Evolutionary conservation across 1,140 invertebrate genomes (phyloP), one percentile per base, ranked within the genome.

Genomic region (Neuroterus valhalla): DNA sequence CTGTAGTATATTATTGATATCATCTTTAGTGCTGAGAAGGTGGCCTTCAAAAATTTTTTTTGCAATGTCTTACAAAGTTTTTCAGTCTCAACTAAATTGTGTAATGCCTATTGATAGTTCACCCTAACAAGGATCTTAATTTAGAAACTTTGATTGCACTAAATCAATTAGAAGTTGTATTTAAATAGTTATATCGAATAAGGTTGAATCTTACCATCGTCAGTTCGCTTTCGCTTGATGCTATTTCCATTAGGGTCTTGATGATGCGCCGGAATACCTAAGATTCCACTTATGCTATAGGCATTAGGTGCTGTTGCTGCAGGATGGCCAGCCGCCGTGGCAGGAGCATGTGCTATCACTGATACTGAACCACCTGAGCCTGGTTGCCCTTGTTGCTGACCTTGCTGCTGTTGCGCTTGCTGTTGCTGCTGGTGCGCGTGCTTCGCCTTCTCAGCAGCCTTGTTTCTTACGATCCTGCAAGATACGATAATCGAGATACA

Each of bases 201-300:
- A 52, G 15, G 15, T 14, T 3, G 12, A 31, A 62, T n/a, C n/a
- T 93, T 84, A 93, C 93, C 92, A 80, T 93, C 93, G 68, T 95
- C 93, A 76, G 93, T 91, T 72, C 94, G 90, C 91, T 95, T 95
- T 79, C 94, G 91, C 84, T 95, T 95, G 85, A 93, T 93, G 80
- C 89, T 93, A 85, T 94, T 94, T 74, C 92, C 93, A 82, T 94
- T 94, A 62, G 93, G 94, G 87, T 94, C 94, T 82, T 93, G 93
- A 87, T 95, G 94, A 76, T 94, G 93, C 31, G 91, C 89, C 44
- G 92, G 91, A 79, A 98, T 96, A 19, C 97, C 97, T 21, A 98
- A 92, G 87, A 98, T 98, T n/a, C 97, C 97, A 88, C 97, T 98
- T 90, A 98, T 98, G 90, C 96, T 97, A 91, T 98, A 98, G 72